A percentile compares a stretch with the other conserved stretches of the same genome.
Conservation (phyloP, 2,797 vertebrate species). For the Helicolenus hilgendorfi region DNA sequence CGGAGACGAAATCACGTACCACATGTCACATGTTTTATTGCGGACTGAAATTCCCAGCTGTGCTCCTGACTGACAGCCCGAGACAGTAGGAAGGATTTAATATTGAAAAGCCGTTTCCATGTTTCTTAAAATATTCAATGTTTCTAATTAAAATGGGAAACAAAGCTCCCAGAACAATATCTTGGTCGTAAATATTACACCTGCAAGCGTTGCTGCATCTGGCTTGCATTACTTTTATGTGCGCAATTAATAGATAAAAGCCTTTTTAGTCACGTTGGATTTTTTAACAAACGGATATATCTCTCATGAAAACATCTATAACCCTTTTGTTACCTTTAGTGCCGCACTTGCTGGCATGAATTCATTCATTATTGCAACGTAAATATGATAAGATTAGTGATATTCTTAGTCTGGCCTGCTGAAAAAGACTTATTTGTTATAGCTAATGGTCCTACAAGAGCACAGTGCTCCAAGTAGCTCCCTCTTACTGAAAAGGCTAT, state of each 20-base stretch:
- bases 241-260: conserved; percentile 38
- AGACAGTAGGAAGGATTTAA: conserved; percentile 23
- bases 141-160: conserved; percentile 65
- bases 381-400: conserved; percentile 44
- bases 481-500: conserved; percentile 61
- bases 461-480: conserved; percentile 30
- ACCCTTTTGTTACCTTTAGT: conserved; percentile 16
- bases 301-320: conserved; percentile 29
- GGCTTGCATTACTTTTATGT: conserved; percentile 15
- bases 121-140: conserved; percentile 52
- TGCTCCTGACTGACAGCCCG: conserved; percentile 24
- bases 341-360: conserved; percentile 10
- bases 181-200: conserved; percentile 33
- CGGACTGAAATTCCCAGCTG: conserved; percentile 17
- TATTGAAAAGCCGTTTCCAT: conserved; percentile 24
- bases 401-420: conserved; percentile 14
- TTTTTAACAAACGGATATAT: conserved; percentile 23
- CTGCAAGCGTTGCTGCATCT: conserved; percentile 11
- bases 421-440: conserved; percentile 57
- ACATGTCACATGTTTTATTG: conserved; percentile 35
- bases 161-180: conserved; percentile 43
- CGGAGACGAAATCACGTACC: conserved; percentile 33
- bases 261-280: neutral
- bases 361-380: conserved; percentile 36
- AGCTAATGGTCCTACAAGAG: conserved; percentile 55